These are phyloP conservation scores for Alca torda DNA, from an alignment of 2,797 vertebrate genomes.

Conservation along the genomic window DNA sequence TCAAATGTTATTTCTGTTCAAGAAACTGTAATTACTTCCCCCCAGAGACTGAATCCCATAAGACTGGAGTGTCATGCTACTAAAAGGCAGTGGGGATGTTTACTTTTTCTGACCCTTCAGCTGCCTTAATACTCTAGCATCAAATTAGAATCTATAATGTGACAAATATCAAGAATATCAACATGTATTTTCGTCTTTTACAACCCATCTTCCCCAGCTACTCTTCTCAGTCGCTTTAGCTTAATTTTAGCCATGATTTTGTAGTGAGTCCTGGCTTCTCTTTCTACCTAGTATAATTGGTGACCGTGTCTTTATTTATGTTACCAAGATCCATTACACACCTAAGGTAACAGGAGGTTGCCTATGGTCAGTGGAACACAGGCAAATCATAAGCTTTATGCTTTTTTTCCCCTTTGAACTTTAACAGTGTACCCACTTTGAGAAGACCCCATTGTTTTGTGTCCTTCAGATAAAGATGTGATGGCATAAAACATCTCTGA, in stretches of 20 bases:
- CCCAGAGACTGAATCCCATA: not conserved
- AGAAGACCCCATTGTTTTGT: not conserved
- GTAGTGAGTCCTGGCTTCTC: not conserved
- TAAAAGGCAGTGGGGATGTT: not conserved
- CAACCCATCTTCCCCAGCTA: not conserved
- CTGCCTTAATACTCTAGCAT: not conserved
- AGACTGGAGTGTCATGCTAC: not conserved
- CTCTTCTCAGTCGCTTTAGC: not conserved
- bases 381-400: not conserved
- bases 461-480: not conserved
- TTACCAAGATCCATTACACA: not conserved
- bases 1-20: not conserved
- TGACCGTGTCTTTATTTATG: not conserved
- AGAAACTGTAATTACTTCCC: not conserved
- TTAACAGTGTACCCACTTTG: not conserved
- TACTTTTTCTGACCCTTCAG: not conserved
- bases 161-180: not conserved
- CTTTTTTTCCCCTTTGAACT: not conserved
- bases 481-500: not conserved
- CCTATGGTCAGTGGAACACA: not conserved
- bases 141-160: not conserved
- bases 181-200: not conserved
- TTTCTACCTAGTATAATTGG: not conserved
- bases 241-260: not conserved
- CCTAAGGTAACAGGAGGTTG: not conserved